phyloP scores from a whole-genome alignment of 2,113 vertebrate species.

The Gambusia affinis region DNA sequence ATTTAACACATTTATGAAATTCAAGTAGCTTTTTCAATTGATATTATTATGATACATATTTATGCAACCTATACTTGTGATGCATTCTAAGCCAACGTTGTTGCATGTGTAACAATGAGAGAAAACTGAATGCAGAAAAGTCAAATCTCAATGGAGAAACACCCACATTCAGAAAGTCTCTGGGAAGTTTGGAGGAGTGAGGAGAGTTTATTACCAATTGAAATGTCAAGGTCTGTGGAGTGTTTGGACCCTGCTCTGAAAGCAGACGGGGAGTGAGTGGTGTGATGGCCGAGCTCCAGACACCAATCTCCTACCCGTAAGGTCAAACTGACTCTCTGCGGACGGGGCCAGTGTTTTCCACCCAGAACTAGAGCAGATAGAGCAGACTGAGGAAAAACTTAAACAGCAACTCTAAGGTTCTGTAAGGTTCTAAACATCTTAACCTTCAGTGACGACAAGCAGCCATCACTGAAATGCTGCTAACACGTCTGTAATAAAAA shows the following conservation, averaged over 20 bases:
- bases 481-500: too few species aligned
- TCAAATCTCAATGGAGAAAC: background rate
- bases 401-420: too few species aligned
- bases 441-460: background rate
- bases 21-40: too few species aligned
- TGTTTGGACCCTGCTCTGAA: constrained; percentile 38
- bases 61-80: background rate
- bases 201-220: constrained; percentile 40
- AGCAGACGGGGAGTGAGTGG: constrained; percentile 48
- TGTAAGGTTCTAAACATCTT: background rate
- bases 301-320: constrained; percentile 44
- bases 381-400: background rate
- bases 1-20: too few species aligned
- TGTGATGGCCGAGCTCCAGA: constrained; percentile 54
- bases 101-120: background rate
- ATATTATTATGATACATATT: too few species aligned
- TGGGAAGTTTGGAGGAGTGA: constrained; percentile 17
- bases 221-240: constrained; percentile 54
- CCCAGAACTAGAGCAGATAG: constrained; percentile 31
- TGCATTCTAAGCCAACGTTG: background rate
- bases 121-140: background rate
- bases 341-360: constrained; percentile 15
- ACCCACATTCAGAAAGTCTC: background rate
- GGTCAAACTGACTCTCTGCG: constrained; percentile 61
- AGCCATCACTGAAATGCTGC: background rate